phyloP scores from a whole-genome alignment of 2,888 invertebrate species.

The Perithous albicinctus region DNA sequence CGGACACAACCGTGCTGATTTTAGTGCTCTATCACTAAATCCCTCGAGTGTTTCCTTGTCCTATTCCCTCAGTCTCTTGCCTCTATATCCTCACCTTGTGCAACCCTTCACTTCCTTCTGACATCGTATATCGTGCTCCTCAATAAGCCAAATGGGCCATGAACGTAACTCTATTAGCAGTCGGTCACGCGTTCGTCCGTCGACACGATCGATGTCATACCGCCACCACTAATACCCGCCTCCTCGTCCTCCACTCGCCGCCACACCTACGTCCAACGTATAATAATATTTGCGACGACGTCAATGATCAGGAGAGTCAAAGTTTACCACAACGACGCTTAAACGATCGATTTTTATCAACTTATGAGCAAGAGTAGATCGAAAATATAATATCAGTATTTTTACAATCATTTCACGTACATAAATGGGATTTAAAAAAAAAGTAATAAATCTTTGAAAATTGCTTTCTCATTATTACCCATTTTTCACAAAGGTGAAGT shows the following conservation, averaged over 20 bases:
- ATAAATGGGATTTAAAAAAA: too few relatives aligned
- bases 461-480: too few relatives aligned
- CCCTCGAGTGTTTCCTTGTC: neutral
- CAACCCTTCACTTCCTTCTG: constrained; percentile 4
- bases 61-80: neutral
- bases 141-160: constrained; percentile 65
- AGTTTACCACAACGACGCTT: neutral
- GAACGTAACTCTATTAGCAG: constrained; percentile 69
- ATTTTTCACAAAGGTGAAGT: too few relatives aligned
- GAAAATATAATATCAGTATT: too few relatives aligned
- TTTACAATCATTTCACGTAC: too few relatives aligned
- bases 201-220: constrained; percentile 59
- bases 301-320: constrained; percentile 20
- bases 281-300: constrained; percentile 28
- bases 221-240: constrained; percentile 15
- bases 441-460: too few relatives aligned
- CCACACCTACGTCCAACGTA: constrained; percentile 3
- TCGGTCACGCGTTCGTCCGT: constrained; percentile 46
- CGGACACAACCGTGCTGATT: neutral
- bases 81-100: constrained; percentile 10
- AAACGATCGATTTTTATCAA: neutral
- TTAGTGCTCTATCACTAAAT: constrained; percentile 8
- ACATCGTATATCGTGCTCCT: constrained; percentile 31
- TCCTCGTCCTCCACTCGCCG: neutral
- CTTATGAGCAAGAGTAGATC: too few relatives aligned